These are phyloP conservation scores for Platorchestia sp. DNA, from an alignment of 1,140 invertebrate genomes.

Conservation along the genomic window DNA sequence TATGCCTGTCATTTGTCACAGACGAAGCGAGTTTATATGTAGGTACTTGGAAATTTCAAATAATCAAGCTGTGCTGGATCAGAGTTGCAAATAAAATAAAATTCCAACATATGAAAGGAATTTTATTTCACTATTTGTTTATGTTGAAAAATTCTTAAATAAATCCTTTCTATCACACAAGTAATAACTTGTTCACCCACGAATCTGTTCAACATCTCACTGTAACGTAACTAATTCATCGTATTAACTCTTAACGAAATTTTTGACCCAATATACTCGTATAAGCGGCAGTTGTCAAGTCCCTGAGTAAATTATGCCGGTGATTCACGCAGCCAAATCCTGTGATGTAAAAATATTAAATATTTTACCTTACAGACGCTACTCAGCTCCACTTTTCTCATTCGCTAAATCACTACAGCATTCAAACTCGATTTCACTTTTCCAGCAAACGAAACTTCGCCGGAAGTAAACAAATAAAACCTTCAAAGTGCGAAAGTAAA, in stretches of 20 bases:
- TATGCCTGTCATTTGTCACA: too few relatives aligned
- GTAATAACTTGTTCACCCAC: too few relatives aligned
- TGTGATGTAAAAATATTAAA: not conserved
- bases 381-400: not conserved
- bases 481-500: slow-evolving; percentile 41
- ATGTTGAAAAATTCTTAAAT: too few relatives aligned
- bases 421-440: not conserved
- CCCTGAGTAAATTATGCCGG: not conserved
- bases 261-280: not conserved
- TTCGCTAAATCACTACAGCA: not conserved
- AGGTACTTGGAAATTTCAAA: too few relatives aligned
- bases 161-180: too few relatives aligned
- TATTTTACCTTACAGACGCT: not conserved
- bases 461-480: not conserved
- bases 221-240: too few relatives aligned
- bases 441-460: slow-evolving; percentile 6
- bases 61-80: too few relatives aligned
- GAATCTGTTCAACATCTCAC: too few relatives aligned
- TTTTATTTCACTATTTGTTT: too few relatives aligned
- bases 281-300: not conserved
- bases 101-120: too few relatives aligned
- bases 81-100: too few relatives aligned
- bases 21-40: too few relatives aligned
- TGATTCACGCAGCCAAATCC: not conserved
- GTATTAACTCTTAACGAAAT: not conserved